Evolutionary conservation across 1,140 invertebrate species (phyloP), one percentile per base, ranked within the genome.

Genomic region (Drosophila kikkawai): DNA sequence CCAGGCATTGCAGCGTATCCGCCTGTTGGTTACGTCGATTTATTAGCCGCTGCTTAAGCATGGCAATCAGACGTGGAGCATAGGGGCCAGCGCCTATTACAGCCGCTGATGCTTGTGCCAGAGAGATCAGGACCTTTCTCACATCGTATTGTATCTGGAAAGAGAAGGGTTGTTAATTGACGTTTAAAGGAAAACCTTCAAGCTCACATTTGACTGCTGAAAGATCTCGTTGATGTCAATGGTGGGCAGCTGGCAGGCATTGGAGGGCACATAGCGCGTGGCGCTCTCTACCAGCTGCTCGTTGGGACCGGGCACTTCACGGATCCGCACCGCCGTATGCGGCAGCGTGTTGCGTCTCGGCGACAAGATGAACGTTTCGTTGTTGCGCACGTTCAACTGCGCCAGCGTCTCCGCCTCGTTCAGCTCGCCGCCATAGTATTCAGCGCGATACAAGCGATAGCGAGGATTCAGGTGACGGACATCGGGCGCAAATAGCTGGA

Each of bases 181-280:
- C 55, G 17, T 56, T 39, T 2, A 41, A 57, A 12, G 7, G 3
- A 9, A 34, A 22, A 12, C 17, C 0, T 29, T 41, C 9, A 29
- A 8, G 66, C 87, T 88, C 39, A 93, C 92, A 61, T 93, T 93
- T 12, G 91, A 91, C 67, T 93, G 92, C 66, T 92, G 86, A 57
- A 93, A 92, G 39, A 93, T 91, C 65, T 93, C 92, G 41, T 93
- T 92, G 42, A 93, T 90, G 57, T 93, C 91, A 13, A 92, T 91
- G 56, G 84, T 65, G n/a, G 82, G 90, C 66, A 91, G 50, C 34
- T 68, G 22, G 34, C 17, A 73, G 7, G 57, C 61, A 26, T 77
- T 80, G 34, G 48, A 36, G 4, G 56, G 75, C n/a, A 91, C 48
- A 44, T 81, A 80, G 7, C 77, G 65, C 7, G 92, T 93, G 13